Evolutionary conservation across 1,140 invertebrate species (phyloP).

Genomic region (Leptopilina clavipes): DNA sequence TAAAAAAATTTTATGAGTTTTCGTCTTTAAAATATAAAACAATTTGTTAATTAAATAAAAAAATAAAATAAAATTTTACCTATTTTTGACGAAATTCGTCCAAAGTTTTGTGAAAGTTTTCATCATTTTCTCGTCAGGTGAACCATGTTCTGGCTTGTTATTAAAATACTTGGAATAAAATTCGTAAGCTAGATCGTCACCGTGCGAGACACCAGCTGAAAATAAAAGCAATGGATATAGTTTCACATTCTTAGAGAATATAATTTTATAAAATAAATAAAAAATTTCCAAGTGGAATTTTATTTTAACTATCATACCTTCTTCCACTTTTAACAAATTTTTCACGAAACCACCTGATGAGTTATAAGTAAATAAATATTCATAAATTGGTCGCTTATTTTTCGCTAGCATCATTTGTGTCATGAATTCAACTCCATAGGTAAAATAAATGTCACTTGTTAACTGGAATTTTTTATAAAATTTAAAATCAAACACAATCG

Average conservation of each 20-base stretch:
- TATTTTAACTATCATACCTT: constrained; percentile 53
- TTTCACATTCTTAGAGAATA: too few relatives aligned
- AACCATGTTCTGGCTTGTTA: constrained; percentile 60
- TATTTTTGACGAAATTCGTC: constrained; percentile 76
- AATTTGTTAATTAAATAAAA: not conserved
- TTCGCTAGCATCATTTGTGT: constrained; percentile 57
- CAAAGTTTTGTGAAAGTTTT: constrained; percentile 68
- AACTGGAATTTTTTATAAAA: constrained; percentile 55
- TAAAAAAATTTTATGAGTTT: not conserved
- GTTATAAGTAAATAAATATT: constrained; percentile 66
- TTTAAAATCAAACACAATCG: too few relatives aligned
- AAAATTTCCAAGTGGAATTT: not conserved
- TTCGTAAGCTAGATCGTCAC: constrained; percentile 82
- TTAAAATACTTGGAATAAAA: constrained; percentile 74
- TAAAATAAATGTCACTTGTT: constrained; percentile 59
- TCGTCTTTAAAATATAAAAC: not conserved
- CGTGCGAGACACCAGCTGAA: constrained; percentile 77
- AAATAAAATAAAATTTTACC: constrained; percentile 61
- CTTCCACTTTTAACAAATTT: constrained; percentile 53
- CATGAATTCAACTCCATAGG: constrained; percentile 50
- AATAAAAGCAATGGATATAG: constrained; percentile 36
- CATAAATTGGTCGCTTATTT: constrained; percentile 64
- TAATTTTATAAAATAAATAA: too few relatives aligned
- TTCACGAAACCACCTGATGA: constrained; percentile 64
- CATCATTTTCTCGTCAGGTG: constrained; percentile 51